phyloP scores from a whole-genome alignment of 2,888 invertebrate genomes.

The Chrysolina americana region DNA sequence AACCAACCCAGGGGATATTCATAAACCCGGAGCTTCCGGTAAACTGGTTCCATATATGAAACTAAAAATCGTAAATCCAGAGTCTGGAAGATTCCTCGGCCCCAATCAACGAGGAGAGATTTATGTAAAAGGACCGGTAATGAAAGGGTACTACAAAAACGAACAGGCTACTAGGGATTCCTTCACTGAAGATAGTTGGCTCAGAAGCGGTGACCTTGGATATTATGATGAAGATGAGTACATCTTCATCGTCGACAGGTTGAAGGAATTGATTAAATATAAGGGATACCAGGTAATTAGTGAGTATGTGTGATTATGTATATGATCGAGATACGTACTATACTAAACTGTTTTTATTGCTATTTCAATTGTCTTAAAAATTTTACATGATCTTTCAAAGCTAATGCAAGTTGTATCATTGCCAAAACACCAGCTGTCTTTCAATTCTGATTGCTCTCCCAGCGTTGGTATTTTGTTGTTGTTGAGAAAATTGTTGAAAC shows the following conservation, averaged over 20 bases:
- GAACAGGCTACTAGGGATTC: constrained; percentile 74
- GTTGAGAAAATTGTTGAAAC: no score
- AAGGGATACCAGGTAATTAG: constrained; percentile 82
- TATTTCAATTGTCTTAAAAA: no score
- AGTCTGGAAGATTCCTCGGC: constrained; percentile 75
- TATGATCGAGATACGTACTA: no score
- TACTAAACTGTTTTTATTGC: no score
- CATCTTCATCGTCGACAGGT: constrained; percentile 87
- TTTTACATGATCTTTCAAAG: no score
- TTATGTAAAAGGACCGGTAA: constrained; percentile 81
- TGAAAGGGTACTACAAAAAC: constrained; percentile 85
- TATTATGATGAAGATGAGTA: constrained; percentile 83
- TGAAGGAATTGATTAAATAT: constrained; percentile 93
- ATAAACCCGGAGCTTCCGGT: constrained; percentile 76
- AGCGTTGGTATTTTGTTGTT: no score
- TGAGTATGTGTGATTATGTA: no score
- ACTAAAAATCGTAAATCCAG: constrained; percentile 76
- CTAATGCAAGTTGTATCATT: no score
- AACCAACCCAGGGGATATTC: constrained; percentile 62
- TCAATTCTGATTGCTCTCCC: no score
- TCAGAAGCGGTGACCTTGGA: constrained; percentile 86
- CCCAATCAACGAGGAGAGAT: constrained; percentile 82
- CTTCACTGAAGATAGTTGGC: constrained; percentile 82
- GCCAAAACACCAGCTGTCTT: no score
- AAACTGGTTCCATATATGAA: constrained; percentile 74